Percentiles rank a stretch among this genome's conserved stretches.
These are phyloP conservation scores for Sigmodon hispidus DNA, from an alignment of 2,113 vertebrate genomes.

Conservation along the genomic window DNA sequence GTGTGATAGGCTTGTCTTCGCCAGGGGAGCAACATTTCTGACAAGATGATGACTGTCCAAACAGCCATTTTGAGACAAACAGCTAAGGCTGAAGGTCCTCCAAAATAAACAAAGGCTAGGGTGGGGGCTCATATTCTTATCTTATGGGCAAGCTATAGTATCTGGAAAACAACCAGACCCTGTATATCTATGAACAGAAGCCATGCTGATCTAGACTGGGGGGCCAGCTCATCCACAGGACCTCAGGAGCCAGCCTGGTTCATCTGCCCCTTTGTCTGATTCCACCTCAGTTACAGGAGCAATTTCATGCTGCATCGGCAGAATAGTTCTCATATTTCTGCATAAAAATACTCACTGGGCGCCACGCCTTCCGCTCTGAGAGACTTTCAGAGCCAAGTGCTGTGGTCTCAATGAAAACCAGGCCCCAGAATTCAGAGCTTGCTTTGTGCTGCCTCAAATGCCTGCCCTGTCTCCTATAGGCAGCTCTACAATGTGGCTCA, in stretches of 20 bases:
- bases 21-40: background rate
- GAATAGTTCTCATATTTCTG: background rate
- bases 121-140: background rate
- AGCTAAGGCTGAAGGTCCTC: background rate
- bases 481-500: background rate
- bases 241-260: background rate
- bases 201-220: background rate
- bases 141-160: background rate
- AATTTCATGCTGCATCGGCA: accelerated
- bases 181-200: background rate
- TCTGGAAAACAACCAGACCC: background rate
- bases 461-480: background rate
- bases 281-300: background rate
- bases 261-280: background rate
- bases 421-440: background rate
- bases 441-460: accelerated
- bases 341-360: background rate
- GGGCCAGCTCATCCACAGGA: background rate
- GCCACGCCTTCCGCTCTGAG: background rate
- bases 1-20: background rate
- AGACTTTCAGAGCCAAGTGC: background rate
- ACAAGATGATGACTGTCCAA: background rate
- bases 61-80: background rate
- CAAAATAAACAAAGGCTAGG: too few relatives aligned
- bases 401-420: background rate